These are phyloP conservation scores for Platyrinchus mystaceus DNA, from an alignment of 2,797 vertebrate species.

Conservation along the genomic window DNA sequence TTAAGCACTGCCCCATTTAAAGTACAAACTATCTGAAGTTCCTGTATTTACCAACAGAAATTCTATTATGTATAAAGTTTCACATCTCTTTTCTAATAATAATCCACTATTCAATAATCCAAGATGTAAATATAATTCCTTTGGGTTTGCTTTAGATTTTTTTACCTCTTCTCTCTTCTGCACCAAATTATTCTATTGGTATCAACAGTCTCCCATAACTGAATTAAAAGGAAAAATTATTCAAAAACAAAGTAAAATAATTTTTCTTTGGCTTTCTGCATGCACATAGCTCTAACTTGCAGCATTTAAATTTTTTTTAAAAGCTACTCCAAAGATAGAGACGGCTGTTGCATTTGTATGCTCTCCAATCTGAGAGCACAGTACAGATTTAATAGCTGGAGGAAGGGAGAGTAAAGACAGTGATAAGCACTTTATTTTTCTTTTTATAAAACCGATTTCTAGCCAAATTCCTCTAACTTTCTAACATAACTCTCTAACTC, in stretches of 20 bases:
- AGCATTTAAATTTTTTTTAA: background rate
- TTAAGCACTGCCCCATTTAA: background rate
- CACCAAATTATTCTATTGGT: background rate
- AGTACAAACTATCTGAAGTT: background rate
- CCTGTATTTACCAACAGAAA: background rate
- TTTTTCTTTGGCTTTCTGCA: slow-evolving; percentile 17
- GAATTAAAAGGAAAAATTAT: background rate
- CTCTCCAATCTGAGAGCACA: background rate
- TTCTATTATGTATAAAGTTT: background rate
- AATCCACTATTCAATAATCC: background rate
- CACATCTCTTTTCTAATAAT: background rate
- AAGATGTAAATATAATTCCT: background rate
- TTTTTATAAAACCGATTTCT: background rate
- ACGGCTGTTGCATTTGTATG: accelerated
- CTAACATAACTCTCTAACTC: background rate
- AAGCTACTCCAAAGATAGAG: background rate
- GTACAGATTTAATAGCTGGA: background rate
- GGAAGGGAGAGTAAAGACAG: background rate
- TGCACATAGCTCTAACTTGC: background rate
- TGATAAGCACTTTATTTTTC: background rate
- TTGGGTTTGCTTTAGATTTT: background rate
- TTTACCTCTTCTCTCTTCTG: background rate
- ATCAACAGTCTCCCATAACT: background rate
- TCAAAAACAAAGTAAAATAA: slow-evolving; percentile 31
- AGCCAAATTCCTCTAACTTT: accelerated